Evolutionary conservation across 2,113 vertebrate species (phyloP).

Genomic region (Origma solitaria): DNA sequence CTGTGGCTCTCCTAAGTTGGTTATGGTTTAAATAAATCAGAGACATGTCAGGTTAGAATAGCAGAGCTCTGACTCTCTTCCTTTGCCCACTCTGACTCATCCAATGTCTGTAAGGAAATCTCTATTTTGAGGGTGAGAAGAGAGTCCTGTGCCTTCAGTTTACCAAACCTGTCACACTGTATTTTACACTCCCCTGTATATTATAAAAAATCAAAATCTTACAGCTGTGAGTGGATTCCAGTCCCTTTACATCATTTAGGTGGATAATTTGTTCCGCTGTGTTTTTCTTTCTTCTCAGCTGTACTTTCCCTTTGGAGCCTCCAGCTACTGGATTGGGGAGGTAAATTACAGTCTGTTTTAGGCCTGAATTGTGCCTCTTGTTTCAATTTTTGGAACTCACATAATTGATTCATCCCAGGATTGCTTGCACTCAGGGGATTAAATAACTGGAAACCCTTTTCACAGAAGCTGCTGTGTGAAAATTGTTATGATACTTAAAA

Average conservation of each 20-base stretch:
- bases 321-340: slow-evolving; percentile 38
- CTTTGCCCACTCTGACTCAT: slow-evolving; percentile 2
- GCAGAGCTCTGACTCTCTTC: slow-evolving; percentile 22
- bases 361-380: slow-evolving; percentile 14
- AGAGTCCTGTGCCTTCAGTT: neutral
- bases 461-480: slow-evolving; percentile 26
- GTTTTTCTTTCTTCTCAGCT: slow-evolving; percentile 48
- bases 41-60: neutral
- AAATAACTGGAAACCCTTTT: neutral
- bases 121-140: neutral
- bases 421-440: neutral
- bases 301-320: slow-evolving; percentile 49
- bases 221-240: slow-evolving; percentile 34
- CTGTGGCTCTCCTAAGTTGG: neutral
- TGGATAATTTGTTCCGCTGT: slow-evolving; percentile 47
- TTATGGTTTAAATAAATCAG: slow-evolving; percentile 23
- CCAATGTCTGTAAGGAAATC: neutral
- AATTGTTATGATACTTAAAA: slow-evolving; percentile 8
- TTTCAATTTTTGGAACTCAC: slow-evolving; percentile 33
- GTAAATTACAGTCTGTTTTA: slow-evolving; percentile 17
- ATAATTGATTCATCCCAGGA: neutral
- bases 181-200: slow-evolving; percentile 25
- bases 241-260: slow-evolving; percentile 42
- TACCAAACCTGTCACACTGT: slow-evolving; percentile 14
- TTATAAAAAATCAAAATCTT: neutral